A percentile compares a stretch with the other conserved stretches of the same genome.
Conservation (phyloP, 2,797 vertebrate species). For the Diplodus puntazzo region DNA sequence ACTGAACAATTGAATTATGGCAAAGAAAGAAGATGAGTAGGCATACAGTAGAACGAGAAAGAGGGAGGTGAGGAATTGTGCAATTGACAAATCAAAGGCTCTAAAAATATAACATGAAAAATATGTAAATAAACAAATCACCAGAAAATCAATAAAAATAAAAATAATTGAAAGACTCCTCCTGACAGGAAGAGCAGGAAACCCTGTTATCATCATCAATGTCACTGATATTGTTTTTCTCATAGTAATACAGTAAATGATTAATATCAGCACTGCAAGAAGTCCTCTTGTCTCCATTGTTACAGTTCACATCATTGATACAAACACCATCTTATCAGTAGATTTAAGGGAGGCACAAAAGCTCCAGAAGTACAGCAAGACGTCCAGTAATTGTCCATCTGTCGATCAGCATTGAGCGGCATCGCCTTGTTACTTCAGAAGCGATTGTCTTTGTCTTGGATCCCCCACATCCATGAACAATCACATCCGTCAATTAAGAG, state of each 20-base stretch:
- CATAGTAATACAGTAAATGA: slow-evolving; percentile 84
- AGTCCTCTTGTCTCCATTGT: slow-evolving; percentile 71
- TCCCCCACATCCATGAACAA: slow-evolving; percentile 61
- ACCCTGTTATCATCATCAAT: slow-evolving; percentile 88
- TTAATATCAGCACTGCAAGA: slow-evolving; percentile 85
- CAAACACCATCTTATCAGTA: slow-evolving; percentile 77
- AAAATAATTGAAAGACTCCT: slow-evolving; percentile 49
- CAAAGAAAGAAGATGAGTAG: slow-evolving; percentile 68
- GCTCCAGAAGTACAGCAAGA: slow-evolving; percentile 71
- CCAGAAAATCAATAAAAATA: slow-evolving; percentile 61
- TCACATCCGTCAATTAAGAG: slow-evolving; percentile 63
- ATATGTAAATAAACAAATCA: slow-evolving; percentile 69
- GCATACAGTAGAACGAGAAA: slow-evolving; percentile 64
- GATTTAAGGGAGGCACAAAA: slow-evolving; percentile 75
- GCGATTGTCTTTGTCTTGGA: slow-evolving; percentile 72
- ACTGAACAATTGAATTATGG: slow-evolving; percentile 80
- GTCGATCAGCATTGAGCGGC: slow-evolving; percentile 35
- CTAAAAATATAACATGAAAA: slow-evolving; percentile 80
- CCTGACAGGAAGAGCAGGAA: slow-evolving; percentile 75
- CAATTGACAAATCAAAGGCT: slow-evolving; percentile 74
- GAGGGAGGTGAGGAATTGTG: slow-evolving; percentile 68
- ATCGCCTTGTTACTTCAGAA: slow-evolving; percentile 55
- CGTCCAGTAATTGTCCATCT: slow-evolving; percentile 42
- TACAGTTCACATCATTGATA: slow-evolving; percentile 82
- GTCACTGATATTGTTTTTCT: slow-evolving; percentile 82